Evolutionary conservation across 1,140 invertebrate species (phyloP), one percentile per base, ranked within the genome.

Genomic region (Cherax destructor): DNA sequence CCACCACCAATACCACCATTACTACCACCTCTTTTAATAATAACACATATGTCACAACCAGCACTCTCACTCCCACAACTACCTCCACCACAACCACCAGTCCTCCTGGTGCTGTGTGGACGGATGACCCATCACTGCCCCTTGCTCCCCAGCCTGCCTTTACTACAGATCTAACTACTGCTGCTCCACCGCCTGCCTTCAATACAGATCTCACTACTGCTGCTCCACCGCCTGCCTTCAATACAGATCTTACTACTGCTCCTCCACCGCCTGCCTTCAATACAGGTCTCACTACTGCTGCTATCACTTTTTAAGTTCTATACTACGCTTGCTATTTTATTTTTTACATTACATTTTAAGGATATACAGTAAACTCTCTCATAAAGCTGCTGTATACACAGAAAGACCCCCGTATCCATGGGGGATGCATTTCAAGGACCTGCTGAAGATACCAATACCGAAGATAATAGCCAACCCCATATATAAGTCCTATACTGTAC

Each of bases 71-170:
- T 61, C 61, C 83, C 83, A 80, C 76, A n/a, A 79, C 18, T 30
- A 79, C 83, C 83, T 50, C 86, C 86, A 88, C 74, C 50, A 78
- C 69, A 30, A 83, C 79, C 79, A 77, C 80, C 81, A 76, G 84
- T 56, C 84, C 84, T 52, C 84, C 81, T 21, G 87, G 87, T 52
- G 87, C 87, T n/a, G 87, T 88, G n/a, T 88, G 87, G 87, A 83
- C 78, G 50, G 87, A 88, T 18, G 87, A 50, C 21, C 83, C 89
- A 56, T 24, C 72, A n/a, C 50, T 77, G 56, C 69, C 56, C 11
- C 59, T 61, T n/a, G 83, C 83, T 61, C 74, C 81, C 24, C 88
- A 91, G 81, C 74, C 83, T 47, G 76, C 65, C 81, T 91, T 91
- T 41, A 41, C 18, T 61, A 11, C 74, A 41, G 30, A 41, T 2